Base-by-base conservation (phyloP, 2,797 vertebrate genomes). In the Bradypodion ventrale region DNA sequence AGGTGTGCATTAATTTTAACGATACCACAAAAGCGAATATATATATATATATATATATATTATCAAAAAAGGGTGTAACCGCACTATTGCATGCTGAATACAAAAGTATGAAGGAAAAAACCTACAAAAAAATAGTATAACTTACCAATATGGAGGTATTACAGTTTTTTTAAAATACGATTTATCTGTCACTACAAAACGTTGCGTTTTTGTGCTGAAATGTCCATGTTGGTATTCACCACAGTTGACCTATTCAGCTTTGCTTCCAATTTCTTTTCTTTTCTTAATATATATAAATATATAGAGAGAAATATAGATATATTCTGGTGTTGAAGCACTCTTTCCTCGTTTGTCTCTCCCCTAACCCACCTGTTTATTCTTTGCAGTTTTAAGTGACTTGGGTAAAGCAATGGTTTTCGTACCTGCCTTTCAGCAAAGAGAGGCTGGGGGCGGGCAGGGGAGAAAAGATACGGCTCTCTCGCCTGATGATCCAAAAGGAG, bases 71-170 rank as follows among this genome's bases (percentile, higher is more conserved):
- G 92, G 90, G 89, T 95, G 92, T 96, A 96, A 91, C 93, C 95
- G 92, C 94, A 88, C 95, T 94, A 92, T 95, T 97, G 96, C 96
- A 97, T 97, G 96, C 95, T 92, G 95, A 94, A 85, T 92, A 95
- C 95, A 95, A 93, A 95, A 92, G 29, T 66, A 19, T 32, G 3
- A 19, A 63, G 94, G 3, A 6, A 92, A 94, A 93, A 23, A 5
- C 19, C 59, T 7, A 75, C 2, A 76, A 93, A 93, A 93, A 90
- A 88, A 91, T 92, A 96, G 93, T 94, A 83, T 95, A 94, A 95
- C 92, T 94, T 87, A 83, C 93, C 93, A 79, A 60, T 95, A 94
- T 93, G 91, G 9, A 94, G 92, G 92, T 77, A n/a, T n/a, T n/a
- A 89, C 93, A 93, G 95, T 88, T 95, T 94, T 95, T 93, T 93